Base-by-base conservation (phyloP, 2,888 invertebrate species). In the Aromia moschata region DNA sequence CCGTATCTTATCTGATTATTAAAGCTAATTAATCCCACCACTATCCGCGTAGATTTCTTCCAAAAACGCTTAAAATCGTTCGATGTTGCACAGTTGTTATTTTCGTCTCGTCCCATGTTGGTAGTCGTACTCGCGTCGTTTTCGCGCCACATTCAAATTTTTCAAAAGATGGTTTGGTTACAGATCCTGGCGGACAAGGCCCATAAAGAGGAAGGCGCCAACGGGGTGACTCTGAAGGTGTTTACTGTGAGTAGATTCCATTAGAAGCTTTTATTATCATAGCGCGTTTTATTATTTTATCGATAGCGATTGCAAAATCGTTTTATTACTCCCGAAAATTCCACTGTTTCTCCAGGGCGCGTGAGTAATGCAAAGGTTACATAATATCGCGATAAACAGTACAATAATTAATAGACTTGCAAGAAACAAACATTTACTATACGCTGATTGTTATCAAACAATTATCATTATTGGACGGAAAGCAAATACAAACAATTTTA, bases 141-240 rank as follows among this genome's bases (percentile, higher is more conserved):
- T 51, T 52, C 20, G 37, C 43, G 45, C 45, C 37, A 41, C 40
- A 51, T 51, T 54, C 37, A 58, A 33, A 44, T 9, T 25, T 15
- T 60, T 30, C 31, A n/a, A 40, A 52, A 52, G 25, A 52, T 52
- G 52, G 52, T 52, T 52, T 52, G 52, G 57, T 83, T 83, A 5
- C 83, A 91, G 90, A 86, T 90, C 70, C 80, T 93, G 59, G 84
- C 85, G 3, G 88, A 90, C 70, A 86, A 87, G 65, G 85, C 90
- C 25, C 85, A 87, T 57, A 86, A 88, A 62, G 87, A 89, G 76
- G 89, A 88, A 77, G 87, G 87, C 25, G 80, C 90, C 60, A 87
- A 88, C 70, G 92, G 92, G 33, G 88, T 93, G 73, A 86, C 89
- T 1, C 82, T 85, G 58, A 85, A 85, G 46, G 85, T 86, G n/a